Evolutionary conservation across 1,140 invertebrate species (phyloP), one percentile per base, ranked within the genome.

Genomic region (Gerris buenoi): DNA sequence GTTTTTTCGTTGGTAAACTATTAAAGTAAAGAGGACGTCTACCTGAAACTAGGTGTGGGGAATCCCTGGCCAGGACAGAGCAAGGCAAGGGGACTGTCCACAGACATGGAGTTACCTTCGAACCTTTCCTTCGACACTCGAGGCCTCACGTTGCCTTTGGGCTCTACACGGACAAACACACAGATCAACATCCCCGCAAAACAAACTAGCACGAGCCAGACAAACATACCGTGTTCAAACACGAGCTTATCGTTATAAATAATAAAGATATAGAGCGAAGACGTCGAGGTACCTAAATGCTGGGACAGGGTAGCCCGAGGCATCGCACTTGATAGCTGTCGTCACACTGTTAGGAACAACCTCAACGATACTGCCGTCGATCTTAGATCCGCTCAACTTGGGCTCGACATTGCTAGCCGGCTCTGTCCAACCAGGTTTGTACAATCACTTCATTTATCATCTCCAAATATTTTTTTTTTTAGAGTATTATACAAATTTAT

Each of bases 81-180:
- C 0, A 84, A 69, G 1, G 68, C 70, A 60, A 73, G 71, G 28
- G 72, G 71, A 70, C 71, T 70, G 27, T 22, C 25, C 1, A 61
- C 25, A 28, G 27, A 2, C 13, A 78, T 74, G 64, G 75, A 74
- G 64, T 78, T 76, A 68, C 81, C 80, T 74, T 82, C 81, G 70
- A 83, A 76, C 62, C 80, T 79, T 77, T 77, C 80, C 58, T 81
- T 82, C 25, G 82, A 81, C 59, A 86, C 77, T 75, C 84, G 85
- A 59, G 86, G 85, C 27, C 82, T 78, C 70, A 85, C 80, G 75
- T 85, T 86, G 67, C 84, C 85, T 70, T 84, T 83, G 2, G 86
- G 86, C 75, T 87, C 85, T 87, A 77, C n/a, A n/a, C n/a, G n/a
- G n/a, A n/a, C n/a, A n/a, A n/a, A n/a, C n/a, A n/a, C n/a, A n/a